phyloP scores from a whole-genome alignment of 2,113 vertebrate species.

The Natator depressus region DNA sequence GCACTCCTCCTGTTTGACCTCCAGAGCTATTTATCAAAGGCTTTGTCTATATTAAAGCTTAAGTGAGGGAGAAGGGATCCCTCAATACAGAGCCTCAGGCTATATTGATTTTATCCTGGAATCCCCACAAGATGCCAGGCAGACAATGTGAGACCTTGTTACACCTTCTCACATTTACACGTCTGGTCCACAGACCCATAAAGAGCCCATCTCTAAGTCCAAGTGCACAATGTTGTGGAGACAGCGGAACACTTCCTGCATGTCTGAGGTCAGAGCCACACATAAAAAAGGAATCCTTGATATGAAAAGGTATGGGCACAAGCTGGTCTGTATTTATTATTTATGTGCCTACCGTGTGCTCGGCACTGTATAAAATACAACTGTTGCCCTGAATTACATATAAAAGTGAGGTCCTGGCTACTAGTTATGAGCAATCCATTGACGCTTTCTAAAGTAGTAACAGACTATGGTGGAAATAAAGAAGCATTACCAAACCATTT shows the following conservation, averaged over 20 bases:
- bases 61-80: neutral
- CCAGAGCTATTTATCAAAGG: slow-evolving; percentile 42
- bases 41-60: slow-evolving; percentile 38
- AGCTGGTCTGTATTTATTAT: neutral
- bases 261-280: neutral
- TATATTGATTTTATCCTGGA: slow-evolving; percentile 56
- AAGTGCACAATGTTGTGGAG: neutral
- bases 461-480: neutral
- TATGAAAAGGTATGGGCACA: neutral
- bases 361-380: fast-evolving
- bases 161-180: neutral
- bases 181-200: slow-evolving; percentile 34
- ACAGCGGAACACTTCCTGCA: neutral
- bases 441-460: neutral
- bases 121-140: slow-evolving; percentile 18
- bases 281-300: neutral
- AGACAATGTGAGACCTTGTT: slow-evolving; percentile 57
- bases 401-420: neutral
- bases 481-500: neutral
- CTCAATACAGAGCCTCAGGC: neutral
- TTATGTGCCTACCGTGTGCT: neutral
- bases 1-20: neutral
- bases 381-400: fast-evolving
- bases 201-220: neutral
- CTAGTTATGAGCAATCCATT: neutral